Base-by-base conservation (phyloP, 2,113 vertebrate species). In the Scolopax mira region DNA sequence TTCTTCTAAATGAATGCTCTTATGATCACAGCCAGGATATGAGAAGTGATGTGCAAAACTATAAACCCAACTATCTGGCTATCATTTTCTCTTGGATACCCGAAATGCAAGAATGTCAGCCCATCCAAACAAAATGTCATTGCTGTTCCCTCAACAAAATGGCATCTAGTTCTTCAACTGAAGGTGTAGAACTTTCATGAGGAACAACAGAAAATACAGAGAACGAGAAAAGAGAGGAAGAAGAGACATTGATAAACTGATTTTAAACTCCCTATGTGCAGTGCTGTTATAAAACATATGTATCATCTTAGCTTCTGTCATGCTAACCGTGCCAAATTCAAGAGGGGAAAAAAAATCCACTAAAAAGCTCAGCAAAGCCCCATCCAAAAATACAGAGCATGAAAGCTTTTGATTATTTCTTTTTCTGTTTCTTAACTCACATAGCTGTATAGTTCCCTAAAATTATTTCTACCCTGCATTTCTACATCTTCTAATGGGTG, bases 261-360 rank as follows among this genome's bases (percentile, higher is more conserved):
- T 92, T 94, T 96, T 72, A 93, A 93, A 95, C 77, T 93, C 77
- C 60, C 93, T 87, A 81, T 60, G 85, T 94, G 85, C 75, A 72
- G 57, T 90, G 78, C 90, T 93, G 92, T 95, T 96, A 94, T 75
- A 95, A 96, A 97, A 97, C 85, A 95, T 85, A 96, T 92, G 85
- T 90, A 92, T 94, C 92, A 96, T 86, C 94, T 83, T 64, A 83
- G 79, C 90, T 96, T 96, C 95, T 97, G 90, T 83, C 72, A 4
- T 60, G 42, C 58, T 90, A 93, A 80, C 85, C 85, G 79, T 96
- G 95, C 94, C 92, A 97, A 94, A 96, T 81, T 88, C 65, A n/a
- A 4, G 22, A 46, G 24, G 18, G 3, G 3, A 0, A 3, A 41
- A 41, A 69, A 70, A 48, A 85, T 41, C 42, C 33, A 57, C 83